Percentiles rank a stretch among this genome's conserved stretches.
Evolutionary conservation across 1,140 invertebrate species (phyloP).

Genomic region (Saccostrea echinata): DNA sequence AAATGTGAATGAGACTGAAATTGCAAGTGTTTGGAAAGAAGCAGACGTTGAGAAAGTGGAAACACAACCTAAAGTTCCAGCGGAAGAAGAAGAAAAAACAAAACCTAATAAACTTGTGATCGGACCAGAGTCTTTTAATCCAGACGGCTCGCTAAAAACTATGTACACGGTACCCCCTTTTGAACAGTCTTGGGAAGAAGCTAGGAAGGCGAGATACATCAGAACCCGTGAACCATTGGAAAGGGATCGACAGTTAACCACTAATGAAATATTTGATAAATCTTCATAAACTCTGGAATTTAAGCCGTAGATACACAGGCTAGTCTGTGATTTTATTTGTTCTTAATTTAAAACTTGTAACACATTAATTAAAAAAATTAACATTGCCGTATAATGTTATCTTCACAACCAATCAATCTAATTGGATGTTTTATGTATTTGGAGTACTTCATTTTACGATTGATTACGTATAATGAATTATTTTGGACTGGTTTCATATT

Average conservation of each 20-base stretch:
- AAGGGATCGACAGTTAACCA: slow-evolving; percentile 52
- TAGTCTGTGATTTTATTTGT: slow-evolving; percentile 32
- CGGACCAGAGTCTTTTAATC: slow-evolving; percentile 48
- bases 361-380: background rate
- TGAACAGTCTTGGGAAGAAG: slow-evolving; percentile 53
- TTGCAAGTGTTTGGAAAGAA: background rate
- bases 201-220: slow-evolving; percentile 56
- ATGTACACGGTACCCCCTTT: slow-evolving; percentile 26
- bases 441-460: background rate
- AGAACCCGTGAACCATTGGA: slow-evolving; percentile 48
- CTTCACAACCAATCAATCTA: background rate
- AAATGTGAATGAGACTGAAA: background rate
- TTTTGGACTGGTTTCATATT: background rate
- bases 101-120: background rate
- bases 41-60: background rate
- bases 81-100: background rate
- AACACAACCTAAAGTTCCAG: background rate
- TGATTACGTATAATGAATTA: background rate
- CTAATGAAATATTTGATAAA: slow-evolving; percentile 59
- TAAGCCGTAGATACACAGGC: slow-evolving; percentile 4
- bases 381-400: slow-evolving; percentile 9
- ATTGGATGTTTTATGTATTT: background rate
- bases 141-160: slow-evolving; percentile 49
- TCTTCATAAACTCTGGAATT: slow-evolving; percentile 35
- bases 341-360: slow-evolving; percentile 16